Conservation (phyloP, 2,113 vertebrate species). For the Salvelinus fontinalis region DNA sequence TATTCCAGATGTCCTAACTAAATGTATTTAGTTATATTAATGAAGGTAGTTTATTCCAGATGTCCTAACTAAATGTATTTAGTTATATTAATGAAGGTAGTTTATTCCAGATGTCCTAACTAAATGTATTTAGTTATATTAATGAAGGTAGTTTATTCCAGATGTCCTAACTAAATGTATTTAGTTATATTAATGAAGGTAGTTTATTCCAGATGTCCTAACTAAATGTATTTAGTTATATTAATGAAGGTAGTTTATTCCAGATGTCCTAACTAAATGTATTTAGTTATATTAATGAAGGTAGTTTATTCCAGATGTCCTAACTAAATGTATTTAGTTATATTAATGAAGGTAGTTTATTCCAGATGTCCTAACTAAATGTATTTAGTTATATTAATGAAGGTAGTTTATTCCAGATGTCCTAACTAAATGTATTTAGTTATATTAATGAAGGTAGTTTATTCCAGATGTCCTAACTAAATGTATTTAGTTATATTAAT, state of each 20-base stretch:
- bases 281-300: too few species aligned
- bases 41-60: slow-evolving; percentile 63
- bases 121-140: slow-evolving; percentile 52
- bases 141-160: slow-evolving; percentile 33
- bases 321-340: slow-evolving; percentile 73
- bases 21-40: slow-evolving; percentile 29
- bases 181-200: too few species aligned
- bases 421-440: slow-evolving; percentile 74
- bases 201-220: slow-evolving; percentile 75
- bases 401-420: slow-evolving; percentile 70
- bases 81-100: too few species aligned
- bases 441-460: too few species aligned
- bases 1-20: slow-evolving; percentile 82
- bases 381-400: too few species aligned
- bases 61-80: slow-evolving; percentile 31
- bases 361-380: slow-evolving; percentile 70
- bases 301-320: slow-evolving; percentile 71
- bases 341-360: too few species aligned
- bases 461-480: slow-evolving; percentile 70
- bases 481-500: too few species aligned
- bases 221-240: slow-evolving; percentile 66
- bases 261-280: slow-evolving; percentile 70
- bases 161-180: slow-evolving; percentile 63
- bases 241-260: too few species aligned
- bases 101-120: slow-evolving; percentile 79